phyloP scores from a whole-genome alignment of 2,888 invertebrate genomes.

The Perizoma affinitatum region DNA sequence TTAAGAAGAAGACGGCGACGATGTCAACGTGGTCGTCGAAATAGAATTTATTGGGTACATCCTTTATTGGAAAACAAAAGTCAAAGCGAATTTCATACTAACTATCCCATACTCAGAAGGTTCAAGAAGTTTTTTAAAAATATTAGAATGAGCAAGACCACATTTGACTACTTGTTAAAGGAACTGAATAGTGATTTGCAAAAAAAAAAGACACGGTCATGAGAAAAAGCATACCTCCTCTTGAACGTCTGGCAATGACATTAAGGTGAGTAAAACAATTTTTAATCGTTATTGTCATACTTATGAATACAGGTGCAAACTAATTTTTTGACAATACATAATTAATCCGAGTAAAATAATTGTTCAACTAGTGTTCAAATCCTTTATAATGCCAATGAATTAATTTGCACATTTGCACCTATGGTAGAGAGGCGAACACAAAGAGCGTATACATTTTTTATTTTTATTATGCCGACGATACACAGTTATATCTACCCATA shows the following conservation, averaged over 20 bases:
- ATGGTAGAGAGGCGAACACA: no score
- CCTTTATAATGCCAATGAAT: no score
- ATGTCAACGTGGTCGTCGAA: conserved; percentile 22
- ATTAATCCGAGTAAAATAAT: no score
- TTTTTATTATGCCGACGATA: no score
- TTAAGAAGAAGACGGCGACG: conserved; percentile 8
- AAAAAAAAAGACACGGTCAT: conserved; percentile 33
- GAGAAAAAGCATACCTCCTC: conserved; percentile 35
- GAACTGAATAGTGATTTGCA: conserved; percentile 31
- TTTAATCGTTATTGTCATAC: conserved; percentile 29
- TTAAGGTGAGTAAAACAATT: conserved; percentile 33
- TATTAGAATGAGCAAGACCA: conserved; percentile 11
- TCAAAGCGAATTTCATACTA: conserved; percentile 32
- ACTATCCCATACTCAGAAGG: conserved; percentile 17
- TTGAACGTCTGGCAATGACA: conserved; percentile 33
- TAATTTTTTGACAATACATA: no score
- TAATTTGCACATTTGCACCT: no score
- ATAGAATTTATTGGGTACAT: conserved; percentile 36
- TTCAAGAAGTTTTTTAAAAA: conserved; percentile 15
- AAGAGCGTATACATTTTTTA: no score
- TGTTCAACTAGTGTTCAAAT: no score
- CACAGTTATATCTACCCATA: no score
- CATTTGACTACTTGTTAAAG: no score
- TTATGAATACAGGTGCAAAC: no score
- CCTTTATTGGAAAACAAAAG: conserved; percentile 35